Percentiles rank a stretch among this genome's conserved stretches.
Evolutionary conservation across 2,113 vertebrate genomes (phyloP).

Genomic region (Passer montanus): DNA sequence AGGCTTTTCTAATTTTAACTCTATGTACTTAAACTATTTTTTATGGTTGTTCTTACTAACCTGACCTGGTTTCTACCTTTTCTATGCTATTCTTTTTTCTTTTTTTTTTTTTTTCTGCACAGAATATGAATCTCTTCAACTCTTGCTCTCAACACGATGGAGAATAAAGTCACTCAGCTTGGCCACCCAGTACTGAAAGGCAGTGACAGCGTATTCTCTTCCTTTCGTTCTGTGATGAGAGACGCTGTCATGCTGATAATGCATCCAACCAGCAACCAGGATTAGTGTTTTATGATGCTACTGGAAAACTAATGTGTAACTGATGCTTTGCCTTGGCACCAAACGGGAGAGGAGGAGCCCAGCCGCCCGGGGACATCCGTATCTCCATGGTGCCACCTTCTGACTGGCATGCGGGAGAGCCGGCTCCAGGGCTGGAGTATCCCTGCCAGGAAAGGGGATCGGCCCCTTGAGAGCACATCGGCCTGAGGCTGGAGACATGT

Average conservation of each 20-base stretch:
- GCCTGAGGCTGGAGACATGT: background rate
- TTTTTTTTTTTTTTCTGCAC: background rate
- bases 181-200: background rate
- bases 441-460: background rate
- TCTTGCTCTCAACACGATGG: background rate
- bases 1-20: conserved; percentile 12
- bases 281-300: background rate
- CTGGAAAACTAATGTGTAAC: background rate
- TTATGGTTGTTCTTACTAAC: background rate
- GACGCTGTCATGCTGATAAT: background rate
- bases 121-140: background rate
- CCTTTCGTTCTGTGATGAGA: background rate
- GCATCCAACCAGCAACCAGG: background rate
- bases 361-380: background rate
- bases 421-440: background rate
- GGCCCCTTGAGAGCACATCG: background rate
- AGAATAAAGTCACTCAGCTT: background rate
- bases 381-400: conserved; percentile 46
- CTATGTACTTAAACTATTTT: background rate
- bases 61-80: background rate
- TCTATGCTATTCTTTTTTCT: background rate
- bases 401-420: background rate
- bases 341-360: background rate
- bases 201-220: background rate
- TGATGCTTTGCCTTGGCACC: background rate